Conservation (phyloP, 2,113 vertebrate species). For the Lonchura striata region DNA sequence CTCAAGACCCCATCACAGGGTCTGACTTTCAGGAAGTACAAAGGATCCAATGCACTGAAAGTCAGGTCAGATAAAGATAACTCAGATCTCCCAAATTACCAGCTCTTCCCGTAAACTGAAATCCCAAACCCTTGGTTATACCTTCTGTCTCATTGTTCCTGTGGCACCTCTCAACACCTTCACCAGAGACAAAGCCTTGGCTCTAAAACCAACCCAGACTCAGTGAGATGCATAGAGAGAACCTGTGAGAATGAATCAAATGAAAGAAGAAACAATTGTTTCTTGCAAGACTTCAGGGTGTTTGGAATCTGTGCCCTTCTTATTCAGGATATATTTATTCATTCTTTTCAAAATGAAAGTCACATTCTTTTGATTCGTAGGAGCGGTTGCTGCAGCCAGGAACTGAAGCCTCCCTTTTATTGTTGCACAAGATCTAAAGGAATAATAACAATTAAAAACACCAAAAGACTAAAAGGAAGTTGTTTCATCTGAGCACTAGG, state of each 20-base stretch:
- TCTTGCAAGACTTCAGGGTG: background rate
- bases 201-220: background rate
- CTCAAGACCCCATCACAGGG: background rate
- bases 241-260: conserved; percentile 19
- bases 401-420: conserved; percentile 16
- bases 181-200: background rate
- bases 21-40: background rate
- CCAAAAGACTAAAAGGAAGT: background rate
- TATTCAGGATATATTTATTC: conserved; percentile 35
- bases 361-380: conserved; percentile 40
- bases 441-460: conserved; percentile 23
- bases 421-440: conserved; percentile 51
- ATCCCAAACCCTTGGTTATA: background rate
- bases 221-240: background rate
- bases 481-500: background rate
- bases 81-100: background rate
- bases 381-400: conserved; percentile 10
- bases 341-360: conserved; percentile 26
- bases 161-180: background rate
- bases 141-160: background rate
- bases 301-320: background rate
- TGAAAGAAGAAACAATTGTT: conserved; percentile 26
- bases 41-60: background rate
- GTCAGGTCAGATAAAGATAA: background rate
- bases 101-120: background rate